These are phyloP conservation scores for Gastracanthus pulcherrimus DNA, from an alignment of 2,888 invertebrate species.

Conservation along the genomic window DNA sequence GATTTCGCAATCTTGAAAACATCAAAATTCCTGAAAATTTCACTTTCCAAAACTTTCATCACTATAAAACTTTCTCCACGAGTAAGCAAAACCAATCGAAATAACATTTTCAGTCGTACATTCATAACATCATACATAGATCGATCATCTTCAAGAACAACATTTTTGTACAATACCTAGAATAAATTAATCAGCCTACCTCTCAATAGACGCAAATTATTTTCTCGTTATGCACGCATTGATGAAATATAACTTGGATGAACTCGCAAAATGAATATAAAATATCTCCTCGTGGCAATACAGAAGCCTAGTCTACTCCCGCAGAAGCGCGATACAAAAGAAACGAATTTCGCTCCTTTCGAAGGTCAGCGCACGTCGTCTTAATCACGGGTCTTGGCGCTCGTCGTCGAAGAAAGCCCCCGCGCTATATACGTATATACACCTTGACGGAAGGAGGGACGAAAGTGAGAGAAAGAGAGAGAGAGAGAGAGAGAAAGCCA, in stretches of 20 bases:
- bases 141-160: too few relatives aligned
- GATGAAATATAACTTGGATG: neutral
- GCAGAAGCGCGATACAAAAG: neutral
- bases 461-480: neutral
- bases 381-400: slow-evolving; percentile 50
- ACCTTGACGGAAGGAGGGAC: neutral
- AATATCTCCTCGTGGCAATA: neutral
- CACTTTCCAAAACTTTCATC: too few relatives aligned
- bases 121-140: too few relatives aligned
- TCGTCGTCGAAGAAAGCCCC: neutral
- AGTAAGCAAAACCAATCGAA: too few relatives aligned
- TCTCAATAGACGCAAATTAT: neutral
- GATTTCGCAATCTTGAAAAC: too few relatives aligned
- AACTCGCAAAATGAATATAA: slow-evolving; percentile 38
- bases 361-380: slow-evolving; percentile 53
- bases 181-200: neutral
- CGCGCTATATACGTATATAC: neutral
- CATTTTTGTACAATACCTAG: too few relatives aligned
- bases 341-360: slow-evolving; percentile 26
- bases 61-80: too few relatives aligned
- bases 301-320: neutral
- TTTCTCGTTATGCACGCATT: slow-evolving; percentile 8
- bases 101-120: too few relatives aligned
- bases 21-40: too few relatives aligned
- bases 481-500: neutral